A percentile compares a stretch with the other conserved stretches of the same genome.
Evolutionary conservation across 1,140 invertebrate genomes (phyloP).

Genomic region (Amphibalanus amphitrite): DNA sequence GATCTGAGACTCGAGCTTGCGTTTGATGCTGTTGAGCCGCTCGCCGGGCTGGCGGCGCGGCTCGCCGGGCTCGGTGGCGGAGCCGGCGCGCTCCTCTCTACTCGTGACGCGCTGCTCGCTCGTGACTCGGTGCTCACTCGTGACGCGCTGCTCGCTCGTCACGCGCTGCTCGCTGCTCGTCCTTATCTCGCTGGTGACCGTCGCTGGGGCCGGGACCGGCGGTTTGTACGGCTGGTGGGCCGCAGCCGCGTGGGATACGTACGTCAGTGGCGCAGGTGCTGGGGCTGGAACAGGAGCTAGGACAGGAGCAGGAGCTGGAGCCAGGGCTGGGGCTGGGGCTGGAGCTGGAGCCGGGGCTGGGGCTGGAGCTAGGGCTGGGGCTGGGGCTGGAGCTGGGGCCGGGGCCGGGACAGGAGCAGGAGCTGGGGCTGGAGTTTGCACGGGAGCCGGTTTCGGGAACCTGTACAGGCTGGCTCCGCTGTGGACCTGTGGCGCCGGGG

Average conservation of each 20-base stretch:
- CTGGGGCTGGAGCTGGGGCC: constrained; percentile 3
- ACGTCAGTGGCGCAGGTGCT: constrained; percentile 8
- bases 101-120: neutral
- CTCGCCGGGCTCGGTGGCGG: neutral
- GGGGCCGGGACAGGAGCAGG: constrained; percentile 11
- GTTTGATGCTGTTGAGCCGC: constrained; percentile 7
- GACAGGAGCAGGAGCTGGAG: constrained; percentile 4
- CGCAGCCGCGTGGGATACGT: neutral
- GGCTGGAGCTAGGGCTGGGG: constrained; percentile 10
- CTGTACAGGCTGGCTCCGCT: neutral
- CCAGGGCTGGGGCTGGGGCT: constrained; percentile 10
- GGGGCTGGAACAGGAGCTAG: constrained; percentile 4
- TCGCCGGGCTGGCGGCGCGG: constrained; percentile 7
- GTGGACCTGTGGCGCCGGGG: neutral
- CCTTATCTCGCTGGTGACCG: neutral
- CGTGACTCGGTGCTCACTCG: neutral
- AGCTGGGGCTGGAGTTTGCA: constrained; percentile 6
- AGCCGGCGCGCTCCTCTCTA: neutral
- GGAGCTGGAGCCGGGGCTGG: constrained; percentile 8
- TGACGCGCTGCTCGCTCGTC: neutral
- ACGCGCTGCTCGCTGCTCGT: neutral
- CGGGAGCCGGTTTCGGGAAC: constrained; percentile 8
- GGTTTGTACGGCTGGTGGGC: neutral
- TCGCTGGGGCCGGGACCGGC: too few species aligned
- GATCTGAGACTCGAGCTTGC: constrained; percentile 2